Base-by-base conservation (phyloP, 2,797 vertebrate species). In the Acrocephalus scirpaceus region DNA sequence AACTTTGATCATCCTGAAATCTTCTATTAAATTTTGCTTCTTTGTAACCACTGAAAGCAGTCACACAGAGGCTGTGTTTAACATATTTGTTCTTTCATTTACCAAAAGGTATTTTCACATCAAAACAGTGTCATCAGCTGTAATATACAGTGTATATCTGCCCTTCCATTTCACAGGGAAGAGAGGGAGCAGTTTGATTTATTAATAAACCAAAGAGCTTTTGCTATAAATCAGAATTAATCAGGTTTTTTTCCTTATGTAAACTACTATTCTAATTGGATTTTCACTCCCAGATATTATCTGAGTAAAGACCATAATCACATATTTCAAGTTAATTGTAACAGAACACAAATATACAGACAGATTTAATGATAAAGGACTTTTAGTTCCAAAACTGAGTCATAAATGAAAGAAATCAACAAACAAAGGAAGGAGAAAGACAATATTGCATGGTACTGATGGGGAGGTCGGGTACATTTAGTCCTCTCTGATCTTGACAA, bases 321-420 rank as follows among this genome's bases (percentile, higher is more conserved):
- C 56, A 19, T 82, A 70, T 88, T 90, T 95, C 69, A 73, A 82
- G 25, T 56, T 86, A 89, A 86, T 92, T 93, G 44, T 58, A 88
- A 71, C 53, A 72, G 75, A 95, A 75, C 74, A 83, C 86, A 96
- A 95, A 72, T 71, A 62, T 30, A 70, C 42, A 82, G 93, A 72
- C 26, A 15, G 77, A 94, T 92, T 74, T 91, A 73, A 82, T 3
- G 57, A 95, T 83, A 86, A 86, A 77, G 83, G 45, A 75, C 42
- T 93, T 82, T 30, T 36, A 61, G 34, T 94, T 96, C 81, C 86
- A 80, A 93, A 85, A 83, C 75, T 93, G 96, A 78, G 44, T 88
- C 81, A 88, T 72, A 74, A 75, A 60, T 65, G 9, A 88, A 90
- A 86, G 50, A 77, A 79, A 51, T 51, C n/a, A 84, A 73, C 66